A percentile compares a stretch with the other conserved stretches of the same genome.
Evolutionary conservation across 2,888 invertebrate species (phyloP).

Genomic region (Embidobia sp.): DNA sequence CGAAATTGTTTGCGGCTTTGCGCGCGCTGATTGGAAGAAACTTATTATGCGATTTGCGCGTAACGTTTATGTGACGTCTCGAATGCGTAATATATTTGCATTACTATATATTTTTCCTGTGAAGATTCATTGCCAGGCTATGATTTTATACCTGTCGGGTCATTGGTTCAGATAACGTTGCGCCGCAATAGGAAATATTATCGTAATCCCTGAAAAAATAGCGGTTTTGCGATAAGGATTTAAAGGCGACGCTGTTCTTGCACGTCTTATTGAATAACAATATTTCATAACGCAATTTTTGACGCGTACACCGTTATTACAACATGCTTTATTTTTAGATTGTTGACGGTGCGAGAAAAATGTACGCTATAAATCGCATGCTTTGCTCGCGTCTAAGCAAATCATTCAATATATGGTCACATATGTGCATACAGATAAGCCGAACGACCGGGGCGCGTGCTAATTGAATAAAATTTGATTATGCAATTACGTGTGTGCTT

Average conservation of each 20-base stretch:
- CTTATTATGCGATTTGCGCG: constrained; percentile 25
- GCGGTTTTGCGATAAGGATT: constrained; percentile 9
- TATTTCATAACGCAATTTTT: neutral
- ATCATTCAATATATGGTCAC: constrained; percentile 29
- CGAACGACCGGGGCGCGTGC: constrained; percentile 45
- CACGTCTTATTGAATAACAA: constrained; percentile 1
- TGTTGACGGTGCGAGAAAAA: constrained; percentile 11
- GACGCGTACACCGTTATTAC: neutral
- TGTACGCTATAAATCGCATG: constrained; percentile 8
- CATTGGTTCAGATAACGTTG: constrained; percentile 30
- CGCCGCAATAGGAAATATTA: neutral
- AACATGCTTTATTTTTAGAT: constrained; percentile 1
- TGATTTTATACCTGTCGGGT: constrained; percentile 6
- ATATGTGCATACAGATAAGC: constrained; percentile 32
- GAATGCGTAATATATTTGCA: constrained; percentile 29
- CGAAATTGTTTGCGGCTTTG: constrained; percentile 15
- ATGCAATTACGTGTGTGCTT: constrained; percentile 50
- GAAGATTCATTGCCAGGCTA: constrained; percentile 20
- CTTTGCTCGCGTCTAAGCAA: constrained; percentile 5
- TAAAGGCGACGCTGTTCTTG: neutral
- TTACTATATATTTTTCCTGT: constrained; percentile 14
- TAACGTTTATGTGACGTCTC: constrained; percentile 20
- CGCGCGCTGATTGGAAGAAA: constrained; percentile 21
- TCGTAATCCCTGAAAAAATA: constrained; percentile 2
- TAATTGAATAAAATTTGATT: constrained; percentile 60